These are phyloP conservation scores for Erythrolamprus reginae DNA, from an alignment of 2,113 vertebrate species.

Conservation along the genomic window DNA sequence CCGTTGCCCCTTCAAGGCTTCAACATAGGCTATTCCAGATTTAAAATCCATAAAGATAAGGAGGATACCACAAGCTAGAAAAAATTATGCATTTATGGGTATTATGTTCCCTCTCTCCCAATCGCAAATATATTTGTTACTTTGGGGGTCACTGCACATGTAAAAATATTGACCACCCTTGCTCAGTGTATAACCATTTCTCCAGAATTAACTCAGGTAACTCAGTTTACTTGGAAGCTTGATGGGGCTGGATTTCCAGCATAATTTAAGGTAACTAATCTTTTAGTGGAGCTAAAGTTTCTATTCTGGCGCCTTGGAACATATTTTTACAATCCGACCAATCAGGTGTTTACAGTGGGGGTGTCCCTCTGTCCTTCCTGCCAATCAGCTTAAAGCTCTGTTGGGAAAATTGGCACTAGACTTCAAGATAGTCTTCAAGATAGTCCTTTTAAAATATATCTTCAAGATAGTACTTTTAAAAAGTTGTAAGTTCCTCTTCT, in stretches of 20 bases:
- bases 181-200: background rate
- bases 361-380: too few relatives aligned
- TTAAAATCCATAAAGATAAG: background rate
- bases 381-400: too few relatives aligned
- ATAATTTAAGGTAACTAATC: background rate
- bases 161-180: background rate
- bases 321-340: too few relatives aligned
- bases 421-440: too few relatives aligned
- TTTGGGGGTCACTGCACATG: background rate
- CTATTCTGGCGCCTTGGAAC: too few relatives aligned
- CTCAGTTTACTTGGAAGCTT: background rate
- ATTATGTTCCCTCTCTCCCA: background rate
- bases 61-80: background rate
- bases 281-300: too few relatives aligned
- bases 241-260: background rate
- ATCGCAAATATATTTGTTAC: background rate
- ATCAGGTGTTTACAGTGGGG: too few relatives aligned
- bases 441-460: too few relatives aligned
- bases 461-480: too few relatives aligned
- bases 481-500: too few relatives aligned
- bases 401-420: too few relatives aligned
- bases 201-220: background rate
- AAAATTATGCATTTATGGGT: background rate
- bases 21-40: background rate
- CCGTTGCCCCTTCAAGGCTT: background rate